Evolutionary conservation across 2,113 vertebrate species (phyloP).

Genomic region (Melanocharis versteri): DNA sequence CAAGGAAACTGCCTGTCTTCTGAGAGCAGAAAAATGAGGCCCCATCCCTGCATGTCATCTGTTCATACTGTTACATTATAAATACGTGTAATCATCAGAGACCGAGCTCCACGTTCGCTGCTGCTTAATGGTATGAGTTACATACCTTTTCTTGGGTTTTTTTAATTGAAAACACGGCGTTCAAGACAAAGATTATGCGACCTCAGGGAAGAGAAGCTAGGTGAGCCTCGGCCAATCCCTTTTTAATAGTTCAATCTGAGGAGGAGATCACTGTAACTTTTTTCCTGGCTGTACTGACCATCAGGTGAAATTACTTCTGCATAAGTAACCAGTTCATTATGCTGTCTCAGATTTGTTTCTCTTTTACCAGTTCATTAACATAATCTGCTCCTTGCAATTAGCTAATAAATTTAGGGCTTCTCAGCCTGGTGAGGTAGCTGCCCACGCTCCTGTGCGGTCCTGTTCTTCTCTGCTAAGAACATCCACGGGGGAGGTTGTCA

Average conservation of each 20-base stretch:
- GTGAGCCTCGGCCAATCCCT: neutral
- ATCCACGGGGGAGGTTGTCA: neutral
- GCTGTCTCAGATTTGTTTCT: neutral
- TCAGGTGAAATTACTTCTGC: neutral
- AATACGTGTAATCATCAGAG: neutral
- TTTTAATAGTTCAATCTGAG: neutral
- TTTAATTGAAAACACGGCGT: neutral
- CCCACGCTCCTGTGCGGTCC: neutral
- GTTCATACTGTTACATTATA: neutral
- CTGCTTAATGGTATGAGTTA: neutral
- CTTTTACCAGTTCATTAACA: neutral
- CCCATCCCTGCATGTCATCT: neutral
- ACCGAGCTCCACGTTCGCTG: neutral
- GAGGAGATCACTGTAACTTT: neutral
- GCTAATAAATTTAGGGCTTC: neutral
- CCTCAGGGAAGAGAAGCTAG: neutral
- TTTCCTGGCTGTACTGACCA: neutral
- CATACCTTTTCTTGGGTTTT: neutral
- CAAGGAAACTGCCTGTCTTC: neutral
- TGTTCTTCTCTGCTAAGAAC: neutral
- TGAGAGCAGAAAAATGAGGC: neutral
- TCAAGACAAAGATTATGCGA: neutral
- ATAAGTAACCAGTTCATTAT: neutral
- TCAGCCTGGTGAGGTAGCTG: neutral
- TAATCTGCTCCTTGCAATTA: neutral